Conservation (phyloP, 2,888 invertebrate genomes). For the Pyrocoelia pectoralis region DNA sequence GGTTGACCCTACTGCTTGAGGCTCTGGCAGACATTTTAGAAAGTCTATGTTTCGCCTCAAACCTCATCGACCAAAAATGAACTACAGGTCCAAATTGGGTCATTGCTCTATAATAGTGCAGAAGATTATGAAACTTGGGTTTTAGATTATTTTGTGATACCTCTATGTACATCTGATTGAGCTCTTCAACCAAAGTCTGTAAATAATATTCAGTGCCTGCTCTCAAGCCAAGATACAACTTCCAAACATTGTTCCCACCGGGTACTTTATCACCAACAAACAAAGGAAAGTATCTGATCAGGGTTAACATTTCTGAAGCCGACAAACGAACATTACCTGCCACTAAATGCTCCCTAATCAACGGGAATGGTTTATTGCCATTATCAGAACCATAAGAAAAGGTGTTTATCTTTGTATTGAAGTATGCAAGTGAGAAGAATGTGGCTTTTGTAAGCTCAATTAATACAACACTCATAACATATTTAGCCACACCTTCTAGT, state of each 20-base stretch:
- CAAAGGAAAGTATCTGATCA: neutral
- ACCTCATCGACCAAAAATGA: conserved; percentile 29
- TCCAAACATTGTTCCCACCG: neutral
- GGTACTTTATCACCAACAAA: neutral
- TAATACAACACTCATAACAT: neutral
- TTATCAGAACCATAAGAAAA: neutral
- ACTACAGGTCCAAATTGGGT: conserved; percentile 27
- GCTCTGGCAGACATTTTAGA: conserved; percentile 16
- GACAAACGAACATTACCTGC: neutral
- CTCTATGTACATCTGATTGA: conserved; percentile 22
- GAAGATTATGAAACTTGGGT: conserved; percentile 33
- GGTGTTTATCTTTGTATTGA: neutral
- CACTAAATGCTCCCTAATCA: neutral
- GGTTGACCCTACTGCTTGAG: neutral
- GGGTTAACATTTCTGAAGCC: conserved; percentile 6
- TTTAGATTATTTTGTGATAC: conserved; percentile 20
- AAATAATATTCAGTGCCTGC: neutral
- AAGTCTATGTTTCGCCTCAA: conserved; percentile 26
- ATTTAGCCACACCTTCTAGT: neutral
- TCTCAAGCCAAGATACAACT: neutral
- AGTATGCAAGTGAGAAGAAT: neutral
- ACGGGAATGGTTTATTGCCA: neutral
- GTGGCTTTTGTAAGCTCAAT: neutral
- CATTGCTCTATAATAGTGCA: conserved; percentile 33
- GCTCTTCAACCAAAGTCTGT: conserved; percentile 21